Percentiles rank a stretch among this genome's conserved stretches.
Evolutionary conservation across 2,888 invertebrate genomes (phyloP).

Genomic region (Magallana nippona): DNA sequence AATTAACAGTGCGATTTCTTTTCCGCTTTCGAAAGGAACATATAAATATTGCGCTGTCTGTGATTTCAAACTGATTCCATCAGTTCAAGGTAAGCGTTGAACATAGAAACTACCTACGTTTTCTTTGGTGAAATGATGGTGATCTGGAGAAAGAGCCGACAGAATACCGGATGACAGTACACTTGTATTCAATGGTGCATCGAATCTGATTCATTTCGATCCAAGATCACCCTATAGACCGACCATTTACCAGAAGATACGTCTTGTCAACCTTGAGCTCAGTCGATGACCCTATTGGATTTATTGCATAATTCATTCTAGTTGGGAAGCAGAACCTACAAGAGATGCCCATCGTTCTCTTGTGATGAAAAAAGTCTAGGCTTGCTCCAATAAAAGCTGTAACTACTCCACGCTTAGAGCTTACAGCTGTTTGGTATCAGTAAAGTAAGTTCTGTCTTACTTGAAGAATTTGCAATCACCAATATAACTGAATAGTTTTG

Average conservation of each 20-base stretch:
- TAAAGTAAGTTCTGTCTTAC: too few species aligned
- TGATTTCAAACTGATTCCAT: conserved; percentile 54
- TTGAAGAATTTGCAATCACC: too few species aligned
- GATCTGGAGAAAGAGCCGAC: conserved; percentile 53
- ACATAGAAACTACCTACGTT: too few species aligned
- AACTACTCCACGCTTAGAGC: too few species aligned
- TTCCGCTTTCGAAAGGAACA: conserved; percentile 48
- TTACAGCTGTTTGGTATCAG: too few species aligned
- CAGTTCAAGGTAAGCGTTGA: conserved; percentile 34
- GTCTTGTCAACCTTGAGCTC: conserved; percentile 56
- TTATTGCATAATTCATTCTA: conserved; percentile 59
- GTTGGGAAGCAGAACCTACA: conserved; percentile 60
- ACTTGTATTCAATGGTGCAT: conserved; percentile 57
- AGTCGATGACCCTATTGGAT: conserved; percentile 61
- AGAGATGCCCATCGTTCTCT: conserved; percentile 35
- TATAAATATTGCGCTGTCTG: conserved; percentile 47
- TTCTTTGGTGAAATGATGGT: conserved; percentile 49
- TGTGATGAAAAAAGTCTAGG: too few species aligned
- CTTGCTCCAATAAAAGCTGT: too few species aligned
- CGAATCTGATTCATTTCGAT: conserved; percentile 57
- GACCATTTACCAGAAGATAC: conserved; percentile 55
- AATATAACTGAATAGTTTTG: too few species aligned
- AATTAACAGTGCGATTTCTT: conserved; percentile 45
- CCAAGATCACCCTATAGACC: conserved; percentile 51
- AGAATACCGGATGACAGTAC: conserved; percentile 44